Evolutionary conservation across 2,888 invertebrate species (phyloP).

Genomic region (Catocala nupta): DNA sequence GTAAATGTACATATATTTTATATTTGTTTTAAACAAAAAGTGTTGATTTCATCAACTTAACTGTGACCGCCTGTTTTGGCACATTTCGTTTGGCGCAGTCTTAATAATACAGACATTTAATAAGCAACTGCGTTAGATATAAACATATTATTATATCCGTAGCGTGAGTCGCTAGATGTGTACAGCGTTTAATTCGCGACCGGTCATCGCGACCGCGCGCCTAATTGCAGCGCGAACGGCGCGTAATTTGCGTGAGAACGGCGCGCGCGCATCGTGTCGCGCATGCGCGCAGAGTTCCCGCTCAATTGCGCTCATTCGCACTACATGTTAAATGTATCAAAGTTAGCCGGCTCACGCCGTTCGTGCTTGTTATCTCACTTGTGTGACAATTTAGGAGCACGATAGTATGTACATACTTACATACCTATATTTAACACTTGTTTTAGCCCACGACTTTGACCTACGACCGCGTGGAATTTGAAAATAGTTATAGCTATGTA

Average conservation of each 20-base stretch:
- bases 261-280: conserved; percentile 20
- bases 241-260: conserved; percentile 60
- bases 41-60: no score
- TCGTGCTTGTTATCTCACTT: not conserved
- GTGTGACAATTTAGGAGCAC: not conserved
- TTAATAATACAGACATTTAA: no score
- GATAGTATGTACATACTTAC: no score
- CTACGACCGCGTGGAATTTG: no score
- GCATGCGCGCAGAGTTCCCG: conserved; percentile 9
- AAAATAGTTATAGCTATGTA: no score
- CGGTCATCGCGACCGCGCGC: conserved; percentile 28
- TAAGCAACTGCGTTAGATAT: no score
- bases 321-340: conserved; percentile 1
- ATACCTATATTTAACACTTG: no score
- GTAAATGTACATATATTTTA: no score
- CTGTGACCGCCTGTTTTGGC: no score
- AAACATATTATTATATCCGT: not conserved
- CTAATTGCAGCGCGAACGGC: conserved; percentile 42
- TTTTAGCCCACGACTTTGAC: no score
- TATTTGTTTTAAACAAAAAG: no score
- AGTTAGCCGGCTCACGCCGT: not conserved
- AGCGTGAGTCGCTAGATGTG: not conserved
- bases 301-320: conserved; percentile 11
- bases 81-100: no score
- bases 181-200: conserved; percentile 39